phyloP scores from a whole-genome alignment of 2,113 vertebrate species.

The Psilopogon haemacephalus region DNA sequence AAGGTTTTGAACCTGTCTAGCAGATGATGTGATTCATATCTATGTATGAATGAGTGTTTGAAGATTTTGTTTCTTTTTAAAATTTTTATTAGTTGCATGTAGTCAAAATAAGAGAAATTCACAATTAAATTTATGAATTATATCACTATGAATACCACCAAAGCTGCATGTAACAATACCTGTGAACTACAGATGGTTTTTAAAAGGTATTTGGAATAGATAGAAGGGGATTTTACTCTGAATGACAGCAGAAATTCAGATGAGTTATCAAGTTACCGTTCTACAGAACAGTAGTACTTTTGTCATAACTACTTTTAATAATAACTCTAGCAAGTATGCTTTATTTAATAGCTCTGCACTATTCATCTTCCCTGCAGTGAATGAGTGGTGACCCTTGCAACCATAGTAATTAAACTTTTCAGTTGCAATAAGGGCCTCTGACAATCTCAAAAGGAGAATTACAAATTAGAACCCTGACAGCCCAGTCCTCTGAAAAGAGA shows the following conservation, averaged over 20 bases:
- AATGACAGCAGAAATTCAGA: slow-evolving; percentile 20
- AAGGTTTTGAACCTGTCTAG: background rate
- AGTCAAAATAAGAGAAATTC: background rate
- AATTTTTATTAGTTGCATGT: background rate
- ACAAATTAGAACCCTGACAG: slow-evolving; percentile 31
- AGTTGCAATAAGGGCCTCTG: slow-evolving; percentile 14
- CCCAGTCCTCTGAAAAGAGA: background rate
- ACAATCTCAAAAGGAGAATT: slow-evolving; percentile 43
- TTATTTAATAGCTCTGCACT: slow-evolving; percentile 32
- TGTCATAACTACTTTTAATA: slow-evolving; percentile 23
- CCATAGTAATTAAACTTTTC: slow-evolving; percentile 56
- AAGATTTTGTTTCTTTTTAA: background rate
- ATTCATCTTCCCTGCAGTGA: slow-evolving; percentile 10
- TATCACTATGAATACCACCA: background rate
- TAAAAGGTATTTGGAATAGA: background rate
- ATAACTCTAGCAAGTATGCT: background rate
- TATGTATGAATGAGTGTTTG: background rate
- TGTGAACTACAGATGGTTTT: background rate
- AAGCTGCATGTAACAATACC: background rate
- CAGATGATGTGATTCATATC: background rate
- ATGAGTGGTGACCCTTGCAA: slow-evolving; percentile 34
- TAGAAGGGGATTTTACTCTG: slow-evolving; percentile 16
- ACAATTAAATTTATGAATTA: background rate
- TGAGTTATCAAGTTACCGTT: background rate
- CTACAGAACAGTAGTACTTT: slow-evolving; percentile 33